Conservation (phyloP, 2,797 vertebrate genomes). For the Gallinago nigripennis region DNA sequence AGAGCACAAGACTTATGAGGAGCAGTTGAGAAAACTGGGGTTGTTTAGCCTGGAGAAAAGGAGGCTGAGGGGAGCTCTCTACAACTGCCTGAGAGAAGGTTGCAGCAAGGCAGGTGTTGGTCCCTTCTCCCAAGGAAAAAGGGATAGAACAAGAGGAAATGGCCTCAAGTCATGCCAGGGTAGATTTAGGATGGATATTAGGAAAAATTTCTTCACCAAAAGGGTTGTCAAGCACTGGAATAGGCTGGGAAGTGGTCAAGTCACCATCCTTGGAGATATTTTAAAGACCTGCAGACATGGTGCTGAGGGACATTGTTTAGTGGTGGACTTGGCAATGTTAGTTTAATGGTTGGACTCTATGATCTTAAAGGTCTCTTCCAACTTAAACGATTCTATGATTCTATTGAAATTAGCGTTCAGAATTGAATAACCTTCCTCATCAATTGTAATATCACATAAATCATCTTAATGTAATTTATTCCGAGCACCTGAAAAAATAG, state of each 20-base stretch:
- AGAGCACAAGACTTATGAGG: background rate
- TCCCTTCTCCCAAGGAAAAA: background rate
- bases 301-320: background rate
- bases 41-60: background rate
- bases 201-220: background rate
- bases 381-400: background rate
- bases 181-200: background rate
- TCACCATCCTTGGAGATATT: background rate
- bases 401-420: background rate
- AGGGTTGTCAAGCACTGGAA: background rate
- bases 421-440: background rate
- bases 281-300: background rate
- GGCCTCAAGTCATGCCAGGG: background rate
- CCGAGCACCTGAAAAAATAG: background rate
- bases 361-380: background rate
- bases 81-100: background rate
- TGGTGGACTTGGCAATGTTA: background rate
- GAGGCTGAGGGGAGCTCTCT: background rate
- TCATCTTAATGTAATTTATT: background rate
- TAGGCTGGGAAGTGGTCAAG: background rate
- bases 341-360: background rate
- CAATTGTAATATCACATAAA: background rate
- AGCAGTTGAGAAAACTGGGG: background rate
- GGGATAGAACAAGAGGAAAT: background rate
- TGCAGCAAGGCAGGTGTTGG: background rate